Conservation (phyloP, 2,113 vertebrate species). For the Jaculus jaculus region DNA sequence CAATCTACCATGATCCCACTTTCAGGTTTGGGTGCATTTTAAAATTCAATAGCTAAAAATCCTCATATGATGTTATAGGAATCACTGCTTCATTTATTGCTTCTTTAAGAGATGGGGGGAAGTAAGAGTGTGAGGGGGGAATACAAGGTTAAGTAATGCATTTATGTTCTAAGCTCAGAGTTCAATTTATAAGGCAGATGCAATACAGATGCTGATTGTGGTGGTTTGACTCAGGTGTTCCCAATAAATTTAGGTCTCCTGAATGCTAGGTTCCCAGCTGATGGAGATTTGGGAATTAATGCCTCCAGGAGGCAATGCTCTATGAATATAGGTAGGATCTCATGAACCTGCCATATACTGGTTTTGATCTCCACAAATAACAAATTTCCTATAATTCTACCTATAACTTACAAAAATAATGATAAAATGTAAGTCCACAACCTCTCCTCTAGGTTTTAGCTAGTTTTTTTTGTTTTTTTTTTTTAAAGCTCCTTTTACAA, state of each 20-base stretch:
- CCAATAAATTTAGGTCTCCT: no score
- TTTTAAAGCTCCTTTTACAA: not conserved
- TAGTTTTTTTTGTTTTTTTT: no score
- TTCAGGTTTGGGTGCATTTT: conserved; percentile 32
- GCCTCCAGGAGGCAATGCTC: not conserved
- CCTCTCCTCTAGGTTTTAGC: not conserved
- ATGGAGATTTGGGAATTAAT: no score
- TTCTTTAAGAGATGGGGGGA: not conserved
- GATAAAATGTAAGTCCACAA: not conserved
- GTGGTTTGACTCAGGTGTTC: no score
- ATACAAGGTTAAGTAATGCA: not conserved
- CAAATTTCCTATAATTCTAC: not conserved
- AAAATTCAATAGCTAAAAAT: conserved; percentile 57
- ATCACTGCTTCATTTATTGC: conserved; percentile 18
- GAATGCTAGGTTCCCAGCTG: no score
- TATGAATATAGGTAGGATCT: not conserved
- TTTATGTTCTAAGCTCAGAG: not conserved
- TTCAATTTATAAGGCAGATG: not conserved
- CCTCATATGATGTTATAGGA: not conserved
- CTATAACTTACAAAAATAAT: not conserved
- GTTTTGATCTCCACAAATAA: not conserved
- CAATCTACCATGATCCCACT: not conserved
- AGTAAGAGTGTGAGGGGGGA: not conserved
- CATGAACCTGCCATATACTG: not conserved
- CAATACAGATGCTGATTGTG: not conserved